phyloP scores from a whole-genome alignment of 2,113 vertebrate species.

The Alosa alosa region DNA sequence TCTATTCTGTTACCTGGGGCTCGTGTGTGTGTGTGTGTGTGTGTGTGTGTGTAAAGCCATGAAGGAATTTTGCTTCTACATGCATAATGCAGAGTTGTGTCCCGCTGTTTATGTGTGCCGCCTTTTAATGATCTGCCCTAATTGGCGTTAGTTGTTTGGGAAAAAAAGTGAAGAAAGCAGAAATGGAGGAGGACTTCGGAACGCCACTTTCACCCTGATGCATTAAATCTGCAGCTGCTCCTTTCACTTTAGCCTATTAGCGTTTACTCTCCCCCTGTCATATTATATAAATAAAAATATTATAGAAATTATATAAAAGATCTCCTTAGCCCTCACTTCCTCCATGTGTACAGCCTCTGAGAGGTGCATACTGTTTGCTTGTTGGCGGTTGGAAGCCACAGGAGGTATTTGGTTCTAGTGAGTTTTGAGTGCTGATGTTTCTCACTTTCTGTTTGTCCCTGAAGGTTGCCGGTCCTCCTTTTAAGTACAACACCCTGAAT shows the following conservation, averaged over 20 bases:
- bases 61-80: not conserved
- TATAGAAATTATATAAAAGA: not conserved
- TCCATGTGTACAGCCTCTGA: not conserved
- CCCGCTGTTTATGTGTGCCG: not conserved
- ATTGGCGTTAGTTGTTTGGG: not conserved
- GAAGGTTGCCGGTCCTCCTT: conserved; percentile 96
- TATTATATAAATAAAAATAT: not conserved
- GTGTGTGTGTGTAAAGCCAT: not conserved
- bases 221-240: not conserved
- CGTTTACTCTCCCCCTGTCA: not conserved
- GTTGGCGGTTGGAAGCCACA: not conserved
- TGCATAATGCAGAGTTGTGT: not conserved
- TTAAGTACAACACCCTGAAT: conserved; percentile 98
- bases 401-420: not conserved
- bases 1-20: not conserved
- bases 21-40: not conserved
- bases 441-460: conserved; percentile 29
- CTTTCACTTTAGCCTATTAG: not conserved
- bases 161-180: not conserved
- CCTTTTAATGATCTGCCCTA: not conserved
- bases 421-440: not conserved
- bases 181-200: not conserved
- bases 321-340: not conserved
- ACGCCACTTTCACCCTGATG: not conserved
- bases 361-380: not conserved